phyloP scores from a whole-genome alignment of 1,140 invertebrate species.

The Orchestia grillus region DNA sequence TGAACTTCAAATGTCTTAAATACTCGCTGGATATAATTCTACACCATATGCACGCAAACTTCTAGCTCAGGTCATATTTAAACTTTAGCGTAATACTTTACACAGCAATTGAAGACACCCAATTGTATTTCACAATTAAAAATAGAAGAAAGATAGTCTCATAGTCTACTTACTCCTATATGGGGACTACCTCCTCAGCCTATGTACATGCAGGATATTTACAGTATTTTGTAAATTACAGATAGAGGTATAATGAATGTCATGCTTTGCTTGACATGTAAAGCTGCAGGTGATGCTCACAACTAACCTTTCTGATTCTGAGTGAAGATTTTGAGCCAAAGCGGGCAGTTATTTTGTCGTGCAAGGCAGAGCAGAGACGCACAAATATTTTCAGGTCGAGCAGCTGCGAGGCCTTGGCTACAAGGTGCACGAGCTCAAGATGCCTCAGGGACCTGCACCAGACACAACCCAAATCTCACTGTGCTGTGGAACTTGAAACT shows the following conservation, averaged over 20 bases:
- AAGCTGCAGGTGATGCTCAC: neutral
- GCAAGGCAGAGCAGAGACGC: neutral
- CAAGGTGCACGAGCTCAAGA: neutral
- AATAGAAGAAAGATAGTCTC: too few relatives aligned
- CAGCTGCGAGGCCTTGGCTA: neutral
- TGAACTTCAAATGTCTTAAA: too few relatives aligned
- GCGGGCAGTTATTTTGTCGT: neutral
- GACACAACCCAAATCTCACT: neutral
- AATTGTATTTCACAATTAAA: too few relatives aligned
- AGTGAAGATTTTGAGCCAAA: neutral
- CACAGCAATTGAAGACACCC: too few relatives aligned
- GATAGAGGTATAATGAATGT: neutral
- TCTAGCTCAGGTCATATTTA: too few relatives aligned
- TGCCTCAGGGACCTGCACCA: neutral
- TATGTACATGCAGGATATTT: neutral
- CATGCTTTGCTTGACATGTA: neutral
- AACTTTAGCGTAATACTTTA: neutral
- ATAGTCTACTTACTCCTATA: too few relatives aligned
- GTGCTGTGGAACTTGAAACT: neutral
- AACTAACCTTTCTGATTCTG: neutral
- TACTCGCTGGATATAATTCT: too few relatives aligned
- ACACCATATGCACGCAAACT: too few relatives aligned
- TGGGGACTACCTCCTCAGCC: neutral
- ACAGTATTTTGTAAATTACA: neutral
- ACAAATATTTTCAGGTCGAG: neutral